phyloP scores from a whole-genome alignment of 2,888 invertebrate genomes.

The Carabus problematicus region DNA sequence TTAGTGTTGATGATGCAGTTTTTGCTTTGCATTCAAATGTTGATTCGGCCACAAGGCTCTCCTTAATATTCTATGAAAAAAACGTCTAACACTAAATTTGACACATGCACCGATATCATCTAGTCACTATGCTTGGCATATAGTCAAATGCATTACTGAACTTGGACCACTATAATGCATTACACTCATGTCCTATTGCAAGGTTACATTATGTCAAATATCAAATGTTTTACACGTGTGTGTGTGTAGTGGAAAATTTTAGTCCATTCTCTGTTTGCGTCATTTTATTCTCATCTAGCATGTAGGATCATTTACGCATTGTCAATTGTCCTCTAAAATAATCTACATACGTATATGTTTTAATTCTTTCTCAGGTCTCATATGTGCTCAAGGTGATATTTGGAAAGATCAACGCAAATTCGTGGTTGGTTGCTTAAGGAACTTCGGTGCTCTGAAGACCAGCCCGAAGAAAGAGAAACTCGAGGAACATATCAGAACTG shows the following conservation, averaged over 20 bases:
- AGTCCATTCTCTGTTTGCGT: constrained; percentile 29
- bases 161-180: constrained; percentile 27
- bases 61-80: constrained; percentile 32
- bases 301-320: neutral
- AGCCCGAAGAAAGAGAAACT: constrained; percentile 67
- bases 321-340: neutral
- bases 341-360: too few relatives aligned
- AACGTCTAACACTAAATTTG: constrained; percentile 28
- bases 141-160: neutral
- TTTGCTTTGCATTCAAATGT: constrained; percentile 23
- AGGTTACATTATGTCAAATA: constrained; percentile 32
- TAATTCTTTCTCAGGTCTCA: constrained; percentile 68
- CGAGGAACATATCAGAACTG: constrained; percentile 69
- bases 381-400: constrained; percentile 79
- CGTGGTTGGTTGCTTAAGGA: constrained; percentile 73
- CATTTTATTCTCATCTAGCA: constrained; percentile 10
- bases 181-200: constrained; percentile 39
- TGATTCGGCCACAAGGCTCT: constrained; percentile 7
- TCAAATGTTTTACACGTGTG: constrained; percentile 27
- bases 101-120: neutral
- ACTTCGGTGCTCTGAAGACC: constrained; percentile 75
- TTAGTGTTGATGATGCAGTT: constrained; percentile 12
- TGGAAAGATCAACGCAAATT: constrained; percentile 87
- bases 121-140: neutral
- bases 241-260: constrained; percentile 31